Conservation (phyloP, 1,140 invertebrate genomes). For the Phortica variegata region DNA sequence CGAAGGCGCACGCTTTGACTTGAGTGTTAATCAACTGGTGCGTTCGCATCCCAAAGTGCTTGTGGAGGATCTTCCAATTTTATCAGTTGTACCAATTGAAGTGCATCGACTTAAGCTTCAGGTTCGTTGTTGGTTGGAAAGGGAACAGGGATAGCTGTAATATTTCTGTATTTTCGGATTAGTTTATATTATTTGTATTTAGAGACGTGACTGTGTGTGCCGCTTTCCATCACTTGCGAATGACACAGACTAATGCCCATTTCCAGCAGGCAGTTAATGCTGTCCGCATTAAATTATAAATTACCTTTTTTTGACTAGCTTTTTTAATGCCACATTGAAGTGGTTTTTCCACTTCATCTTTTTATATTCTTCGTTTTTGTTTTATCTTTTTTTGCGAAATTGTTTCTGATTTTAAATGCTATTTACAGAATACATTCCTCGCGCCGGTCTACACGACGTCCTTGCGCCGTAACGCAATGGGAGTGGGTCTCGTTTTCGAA, state of each 20-base stretch:
- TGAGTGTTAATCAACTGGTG: slow-evolving; percentile 68
- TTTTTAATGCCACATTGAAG: slow-evolving; percentile 6
- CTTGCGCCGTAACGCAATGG: slow-evolving; percentile 80
- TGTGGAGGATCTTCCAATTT: slow-evolving; percentile 79
- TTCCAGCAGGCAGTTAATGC: too few species aligned
- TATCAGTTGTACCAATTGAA: slow-evolving; percentile 85
- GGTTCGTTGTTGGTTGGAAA: slow-evolving; percentile 59
- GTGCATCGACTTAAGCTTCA: slow-evolving; percentile 78
- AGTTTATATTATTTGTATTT: too few species aligned
- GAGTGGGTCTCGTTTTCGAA: slow-evolving; percentile 86
- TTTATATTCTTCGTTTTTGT: slow-evolving; percentile 29
- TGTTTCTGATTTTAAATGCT: slow-evolving; percentile 46
- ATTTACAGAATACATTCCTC: slow-evolving; percentile 72
- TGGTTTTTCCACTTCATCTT: slow-evolving; percentile 13
- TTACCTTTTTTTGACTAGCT: not conserved
- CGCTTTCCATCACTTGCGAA: slow-evolving; percentile 30
- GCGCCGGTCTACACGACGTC: slow-evolving; percentile 89
- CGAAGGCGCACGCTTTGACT: slow-evolving; percentile 87
- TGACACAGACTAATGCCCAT: slow-evolving; percentile 51
- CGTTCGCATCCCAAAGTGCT: slow-evolving; percentile 81
- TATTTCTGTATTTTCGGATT: too few species aligned
- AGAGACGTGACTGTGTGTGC: too few species aligned
- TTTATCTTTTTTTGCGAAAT: too few species aligned
- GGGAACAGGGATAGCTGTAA: too few species aligned
- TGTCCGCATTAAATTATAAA: slow-evolving; percentile 35